Evolutionary conservation across 2,113 vertebrate species (phyloP), one percentile per base, ranked within the genome.

Genomic region (Nematolebias whitei): DNA sequence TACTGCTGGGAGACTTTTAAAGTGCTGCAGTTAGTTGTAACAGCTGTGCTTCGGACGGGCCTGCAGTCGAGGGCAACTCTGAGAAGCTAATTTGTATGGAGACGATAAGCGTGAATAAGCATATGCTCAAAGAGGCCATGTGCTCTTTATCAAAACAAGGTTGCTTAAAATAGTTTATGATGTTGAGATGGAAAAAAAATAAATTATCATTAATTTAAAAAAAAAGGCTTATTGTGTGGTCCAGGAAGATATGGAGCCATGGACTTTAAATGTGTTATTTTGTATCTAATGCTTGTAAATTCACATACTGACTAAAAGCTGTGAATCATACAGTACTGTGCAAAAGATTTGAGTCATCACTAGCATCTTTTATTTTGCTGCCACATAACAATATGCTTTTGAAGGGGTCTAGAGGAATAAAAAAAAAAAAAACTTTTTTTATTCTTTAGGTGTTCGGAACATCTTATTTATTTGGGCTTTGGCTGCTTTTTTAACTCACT

Each of bases 61-160:
- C 67, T 63, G 59, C 58, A 78, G 79, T 78, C 82, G 62, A 82
- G 73, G 75, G 68, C 78, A 80, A 80, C 81, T 61, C 57, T 0
- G 45, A 85, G 56, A 69, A 82, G 77, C 64, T 67, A 78, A 84
- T 84, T 78, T 85, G 63, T 80, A 74, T 81, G 71, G 76, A 79
- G 76, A 82, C 63, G 64, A 67, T 49, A 74, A 72, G 76, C 14
- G 10, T 69, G 59, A 38, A 69, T 65, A 74, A 85, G 54, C 82
- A 84, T 76, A 80, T 84, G 84, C 60, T 86, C 29, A 24, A n/a
- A 59, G 39, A 55, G 10, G 44, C 58, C 75, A 43, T 69, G 48
- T 47, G 64, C 65, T 74, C 41, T 71, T 64, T 71, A 14, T 75
- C 45, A 32, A 75, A 74, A 81, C 55, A 79, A 49, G 29, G 19